A percentile compares a stretch with the other conserved stretches of the same genome.
phyloP scores from a whole-genome alignment of 2,888 invertebrate genomes.

The Iphiclides podalirius region DNA sequence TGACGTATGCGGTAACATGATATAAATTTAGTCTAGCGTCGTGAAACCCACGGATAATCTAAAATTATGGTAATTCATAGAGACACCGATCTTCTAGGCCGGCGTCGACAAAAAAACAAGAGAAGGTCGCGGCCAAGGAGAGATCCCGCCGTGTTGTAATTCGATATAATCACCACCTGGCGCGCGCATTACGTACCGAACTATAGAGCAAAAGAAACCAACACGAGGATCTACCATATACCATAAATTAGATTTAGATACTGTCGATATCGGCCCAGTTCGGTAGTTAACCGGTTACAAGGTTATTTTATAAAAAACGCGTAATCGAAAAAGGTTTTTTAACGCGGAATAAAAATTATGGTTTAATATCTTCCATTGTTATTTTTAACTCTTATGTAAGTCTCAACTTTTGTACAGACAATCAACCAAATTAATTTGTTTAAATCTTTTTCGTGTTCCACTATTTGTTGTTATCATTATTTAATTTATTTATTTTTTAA shows the following conservation, averaged over 20 bases:
- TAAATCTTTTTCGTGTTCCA: too few relatives aligned
- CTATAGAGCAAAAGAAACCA: conserved; percentile 42
- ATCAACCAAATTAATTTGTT: too few relatives aligned
- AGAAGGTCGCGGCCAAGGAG: conserved; percentile 24
- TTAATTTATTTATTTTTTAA: too few relatives aligned
- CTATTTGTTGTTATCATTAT: too few relatives aligned
- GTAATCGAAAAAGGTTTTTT: too few relatives aligned
- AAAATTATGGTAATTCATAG: conserved; percentile 13
- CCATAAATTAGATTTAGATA: conserved; percentile 47
- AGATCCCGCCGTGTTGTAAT: conserved; percentile 42
- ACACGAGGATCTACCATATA: conserved; percentile 38
- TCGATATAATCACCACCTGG: conserved; percentile 61
- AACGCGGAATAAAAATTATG: too few relatives aligned
- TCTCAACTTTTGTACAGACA: too few relatives aligned
- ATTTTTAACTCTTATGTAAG: too few relatives aligned
- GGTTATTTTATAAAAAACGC: not conserved
- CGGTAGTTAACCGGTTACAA: conserved; percentile 25
- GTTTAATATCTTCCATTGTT: too few relatives aligned
- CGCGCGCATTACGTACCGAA: conserved; percentile 42
- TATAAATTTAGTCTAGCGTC: conserved; percentile 5
- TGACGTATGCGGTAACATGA: not conserved
- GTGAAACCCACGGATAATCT: conserved; percentile 11
- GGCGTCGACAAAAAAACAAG: conserved; percentile 15
- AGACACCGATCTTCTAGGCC: not conserved
- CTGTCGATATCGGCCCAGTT: conserved; percentile 45